Conservation (phyloP, 1,140 invertebrate species). For the Diorhabda elongata region DNA sequence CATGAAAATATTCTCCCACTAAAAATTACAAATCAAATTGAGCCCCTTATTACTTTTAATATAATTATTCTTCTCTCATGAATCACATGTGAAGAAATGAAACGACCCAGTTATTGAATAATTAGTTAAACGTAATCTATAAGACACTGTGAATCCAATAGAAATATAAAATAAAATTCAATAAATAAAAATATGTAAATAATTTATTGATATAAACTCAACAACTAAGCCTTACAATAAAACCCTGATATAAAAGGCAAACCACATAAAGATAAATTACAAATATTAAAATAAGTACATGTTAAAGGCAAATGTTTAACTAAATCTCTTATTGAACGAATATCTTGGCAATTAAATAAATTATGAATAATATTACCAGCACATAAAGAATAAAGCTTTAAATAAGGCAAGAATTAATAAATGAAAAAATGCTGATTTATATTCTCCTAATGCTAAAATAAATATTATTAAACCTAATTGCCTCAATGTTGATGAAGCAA, state of each 20-base stretch:
- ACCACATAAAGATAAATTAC: conserved; percentile 53
- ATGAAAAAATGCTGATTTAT: conserved; percentile 59
- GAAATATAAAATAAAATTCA: conserved; percentile 51
- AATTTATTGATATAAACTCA: conserved; percentile 50
- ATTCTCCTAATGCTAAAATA: conserved; percentile 50
- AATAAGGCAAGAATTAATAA: conserved; percentile 60
- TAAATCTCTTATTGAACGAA: conserved; percentile 54
- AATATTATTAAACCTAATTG: conserved; percentile 65
- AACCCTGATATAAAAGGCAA: conserved; percentile 59
- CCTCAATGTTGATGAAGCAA: conserved; percentile 67
- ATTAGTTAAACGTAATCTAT: conserved; percentile 54
- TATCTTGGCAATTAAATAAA: conserved; percentile 58
- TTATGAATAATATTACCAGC: conserved; percentile 59
- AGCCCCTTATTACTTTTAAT: conserved; percentile 49
- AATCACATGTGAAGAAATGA: conserved; percentile 49
- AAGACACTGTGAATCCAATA: conserved; percentile 53
- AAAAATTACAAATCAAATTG: conserved; percentile 52
- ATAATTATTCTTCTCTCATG: conserved; percentile 50
- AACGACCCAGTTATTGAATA: conserved; percentile 50
- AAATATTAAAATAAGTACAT: conserved; percentile 50
- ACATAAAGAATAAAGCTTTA: conserved; percentile 62
- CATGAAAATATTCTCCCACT: conserved; percentile 47
- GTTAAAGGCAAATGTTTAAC: conserved; percentile 47
- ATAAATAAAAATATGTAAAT: conserved; percentile 52
- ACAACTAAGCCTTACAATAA: conserved; percentile 65